Evolutionary conservation across 1,140 invertebrate species (phyloP), one percentile per base, ranked within the genome.

Genomic region (Agrypnia vestita): DNA sequence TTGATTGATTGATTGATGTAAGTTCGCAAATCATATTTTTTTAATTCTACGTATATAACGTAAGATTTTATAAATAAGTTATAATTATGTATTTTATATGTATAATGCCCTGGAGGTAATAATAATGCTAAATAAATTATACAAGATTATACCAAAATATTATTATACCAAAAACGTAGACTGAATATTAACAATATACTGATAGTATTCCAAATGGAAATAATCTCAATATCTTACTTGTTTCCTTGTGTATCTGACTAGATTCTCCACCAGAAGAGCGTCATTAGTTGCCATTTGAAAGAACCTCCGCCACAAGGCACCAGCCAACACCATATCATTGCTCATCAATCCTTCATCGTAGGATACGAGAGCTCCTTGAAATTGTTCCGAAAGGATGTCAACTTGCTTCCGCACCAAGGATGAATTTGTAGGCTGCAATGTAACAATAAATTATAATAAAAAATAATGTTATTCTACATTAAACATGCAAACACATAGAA

Each of bases 301-400:
- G 84, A 97, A 92, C 78, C 94, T 91, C 83, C 94, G 91, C 96
- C 96, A 98, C n/a, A 97, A 79, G 11, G 95, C 95, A 44, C 91
- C 92, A 19, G 96, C 96, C 76, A 98, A 87, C 9, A 93, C 88
- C 78, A 87, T 91, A 85, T 96, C 95, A 25, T 69, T 64, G 25
- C 17, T 59, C 49, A 81, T 12, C 13, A 97, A 84, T 19, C 95
- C 96, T 90, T 97, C 96, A 86, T 97, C 96, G 85, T 97, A 97
- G n/a, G 91, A 91, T 80, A 97, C 91, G 21, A 97, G 84, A 55
- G 94, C 92, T n/a, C 95, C 95, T 87, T 96, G 94, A 86, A 97
- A 95, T 85, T 97, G 94, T 80, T 95, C 90, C 10, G 92, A 93
- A 7, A 96, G 85, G 72, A 92, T 90, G 61, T 89, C 62, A 1